Percentiles rank a stretch among this genome's conserved stretches.
Conservation (phyloP, 2,113 vertebrate genomes). For the Arizona elegans region DNA sequence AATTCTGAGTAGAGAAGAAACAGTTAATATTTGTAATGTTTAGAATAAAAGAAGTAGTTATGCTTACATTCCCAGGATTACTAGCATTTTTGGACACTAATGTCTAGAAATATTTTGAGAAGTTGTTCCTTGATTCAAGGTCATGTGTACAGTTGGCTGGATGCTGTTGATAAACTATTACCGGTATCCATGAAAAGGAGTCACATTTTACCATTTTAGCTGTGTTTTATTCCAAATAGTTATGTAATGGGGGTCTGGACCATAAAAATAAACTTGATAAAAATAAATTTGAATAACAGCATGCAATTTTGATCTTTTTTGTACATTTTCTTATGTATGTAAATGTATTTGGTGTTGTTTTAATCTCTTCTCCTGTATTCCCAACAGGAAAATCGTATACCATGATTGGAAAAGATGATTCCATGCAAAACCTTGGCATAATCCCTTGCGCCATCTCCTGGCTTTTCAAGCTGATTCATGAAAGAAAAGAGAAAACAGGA, state of each 20-base stretch:
- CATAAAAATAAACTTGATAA: background rate
- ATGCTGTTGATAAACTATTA: background rate
- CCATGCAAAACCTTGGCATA: constrained; percentile 93
- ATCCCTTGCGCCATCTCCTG: constrained; percentile 99
- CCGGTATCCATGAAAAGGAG: background rate
- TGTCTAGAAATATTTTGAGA: background rate
- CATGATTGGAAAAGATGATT: constrained; percentile 95
- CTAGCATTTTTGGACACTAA: background rate
- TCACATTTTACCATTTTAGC: background rate
- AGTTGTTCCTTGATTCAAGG: background rate
- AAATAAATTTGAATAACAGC: background rate
- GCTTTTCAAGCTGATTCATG: constrained; percentile 96
- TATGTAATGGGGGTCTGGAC: background rate
- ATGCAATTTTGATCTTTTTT: background rate
- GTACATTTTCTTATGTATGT: background rate
- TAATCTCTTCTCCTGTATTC: constrained; percentile 28
- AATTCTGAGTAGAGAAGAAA: background rate
- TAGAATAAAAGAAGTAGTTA: background rate
- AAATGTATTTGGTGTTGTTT: background rate
- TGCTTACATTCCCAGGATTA: background rate
- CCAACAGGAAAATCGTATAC: constrained; percentile 92
- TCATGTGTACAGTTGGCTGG: background rate
- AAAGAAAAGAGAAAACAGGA: constrained; percentile 95
- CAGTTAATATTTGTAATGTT: background rate
- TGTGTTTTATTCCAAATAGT: background rate